Evolutionary conservation across 1,140 invertebrate genomes (phyloP).

Genomic region (Drosophila azteca): DNA sequence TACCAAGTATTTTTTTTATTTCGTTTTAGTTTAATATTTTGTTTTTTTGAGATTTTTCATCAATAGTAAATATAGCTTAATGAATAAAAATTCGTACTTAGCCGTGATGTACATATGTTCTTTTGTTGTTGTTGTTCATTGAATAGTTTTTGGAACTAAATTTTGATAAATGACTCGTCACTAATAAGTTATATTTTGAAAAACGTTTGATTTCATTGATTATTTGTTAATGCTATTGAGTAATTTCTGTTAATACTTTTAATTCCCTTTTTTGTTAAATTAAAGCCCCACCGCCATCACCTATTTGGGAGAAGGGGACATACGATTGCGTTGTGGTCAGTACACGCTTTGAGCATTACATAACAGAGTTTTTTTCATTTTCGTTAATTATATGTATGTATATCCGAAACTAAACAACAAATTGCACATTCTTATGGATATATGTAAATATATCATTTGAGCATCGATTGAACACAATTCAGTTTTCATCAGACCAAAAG

Average conservation of each 20-base stretch:
- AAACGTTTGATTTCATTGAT: conserved; percentile 53
- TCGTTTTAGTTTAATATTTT: conserved; percentile 32
- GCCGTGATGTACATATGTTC: conserved; percentile 71
- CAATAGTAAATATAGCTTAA: conserved; percentile 66
- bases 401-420: conserved; percentile 18
- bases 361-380: conserved; percentile 29
- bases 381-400: conserved; percentile 49
- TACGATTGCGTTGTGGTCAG: conserved; percentile 54
- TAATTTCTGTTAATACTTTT: conserved; percentile 59
- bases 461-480: conserved; percentile 69
- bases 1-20: conserved; percentile 51
- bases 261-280: conserved; percentile 30
- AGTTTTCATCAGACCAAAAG: conserved; percentile 45
- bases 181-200: conserved; percentile 57
- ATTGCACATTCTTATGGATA: conserved; percentile 41
- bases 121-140: conserved; percentile 40
- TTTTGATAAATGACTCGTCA: conserved; percentile 42
- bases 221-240: conserved; percentile 67
- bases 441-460: conserved; percentile 45
- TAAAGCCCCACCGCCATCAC: conserved; percentile 8
- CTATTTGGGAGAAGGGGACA: neutral
- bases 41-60: conserved; percentile 57
- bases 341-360: conserved; percentile 58
- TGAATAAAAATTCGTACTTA: conserved; percentile 81
- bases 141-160: conserved; percentile 38